A percentile compares a stretch with the other conserved stretches of the same genome.
Evolutionary conservation across 2,888 invertebrate species (phyloP).

Genomic region (Cryptus viduatorius): DNA sequence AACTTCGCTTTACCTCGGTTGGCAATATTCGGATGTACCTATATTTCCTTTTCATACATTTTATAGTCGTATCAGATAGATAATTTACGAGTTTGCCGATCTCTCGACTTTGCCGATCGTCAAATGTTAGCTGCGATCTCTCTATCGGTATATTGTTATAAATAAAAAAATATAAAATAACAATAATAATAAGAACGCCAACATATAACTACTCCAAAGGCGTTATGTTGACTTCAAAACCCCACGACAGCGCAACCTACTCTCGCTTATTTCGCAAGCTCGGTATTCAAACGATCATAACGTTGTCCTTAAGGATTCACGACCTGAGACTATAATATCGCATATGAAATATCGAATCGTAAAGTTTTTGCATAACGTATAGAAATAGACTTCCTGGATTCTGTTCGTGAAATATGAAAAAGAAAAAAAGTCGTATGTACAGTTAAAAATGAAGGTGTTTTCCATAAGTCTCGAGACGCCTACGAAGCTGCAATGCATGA

Average conservation of each 20-base stretch:
- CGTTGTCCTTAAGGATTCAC: background rate
- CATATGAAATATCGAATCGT: constrained; percentile 1
- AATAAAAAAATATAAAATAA: too few relatives aligned
- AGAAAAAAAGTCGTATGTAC: constrained; percentile 4
- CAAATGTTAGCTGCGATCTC: too few relatives aligned
- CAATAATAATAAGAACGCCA: too few relatives aligned
- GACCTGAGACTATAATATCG: background rate
- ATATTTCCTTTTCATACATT: constrained; percentile 6
- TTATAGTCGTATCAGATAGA: background rate
- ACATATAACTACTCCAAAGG: too few relatives aligned
- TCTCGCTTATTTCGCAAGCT: too few relatives aligned
- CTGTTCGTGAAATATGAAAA: background rate
- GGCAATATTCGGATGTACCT: constrained; percentile 3
- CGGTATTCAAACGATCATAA: background rate
- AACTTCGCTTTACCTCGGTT: constrained; percentile 2
- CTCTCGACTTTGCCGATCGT: too few relatives aligned
- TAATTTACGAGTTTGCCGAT: background rate
- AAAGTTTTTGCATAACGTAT: background rate
- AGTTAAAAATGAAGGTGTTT: background rate
- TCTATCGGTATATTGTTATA: too few relatives aligned
- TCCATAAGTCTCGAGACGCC: constrained; percentile 10
- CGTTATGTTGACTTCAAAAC: too few relatives aligned
- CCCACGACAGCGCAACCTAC: background rate
- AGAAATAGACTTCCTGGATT: background rate
- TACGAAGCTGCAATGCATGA: constrained; percentile 10